Conservation (phyloP, 2,113 vertebrate species). For the Ammodytes marinus region DNA sequence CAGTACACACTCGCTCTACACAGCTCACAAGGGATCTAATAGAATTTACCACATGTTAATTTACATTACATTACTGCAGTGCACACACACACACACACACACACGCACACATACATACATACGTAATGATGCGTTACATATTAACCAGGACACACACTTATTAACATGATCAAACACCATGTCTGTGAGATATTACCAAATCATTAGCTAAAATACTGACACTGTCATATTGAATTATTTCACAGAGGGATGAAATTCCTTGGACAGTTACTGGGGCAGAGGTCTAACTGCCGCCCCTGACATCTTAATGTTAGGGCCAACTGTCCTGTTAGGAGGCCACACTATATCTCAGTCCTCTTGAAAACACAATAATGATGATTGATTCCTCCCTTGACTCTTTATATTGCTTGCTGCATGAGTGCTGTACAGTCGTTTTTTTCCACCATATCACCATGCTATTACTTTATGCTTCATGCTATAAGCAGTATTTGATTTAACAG, state of each 20-base stretch:
- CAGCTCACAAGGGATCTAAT: background rate
- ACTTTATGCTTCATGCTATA: too few species aligned
- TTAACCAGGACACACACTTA: constrained; percentile 11
- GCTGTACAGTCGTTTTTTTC: background rate
- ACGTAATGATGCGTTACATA: background rate
- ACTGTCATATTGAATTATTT: constrained; percentile 63
- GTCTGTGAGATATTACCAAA: constrained; percentile 46
- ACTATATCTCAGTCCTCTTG: background rate
- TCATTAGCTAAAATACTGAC: constrained; percentile 49
- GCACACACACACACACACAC: background rate
- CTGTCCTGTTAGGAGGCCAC: background rate
- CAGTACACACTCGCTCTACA: background rate
- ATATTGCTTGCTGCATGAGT: background rate
- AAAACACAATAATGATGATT: constrained; percentile 18
- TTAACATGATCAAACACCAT: constrained; percentile 36
- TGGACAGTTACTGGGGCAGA: constrained; percentile 31
- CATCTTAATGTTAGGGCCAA: background rate
- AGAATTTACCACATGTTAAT: constrained; percentile 27
- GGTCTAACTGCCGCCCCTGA: background rate
- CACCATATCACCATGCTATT: too few species aligned
- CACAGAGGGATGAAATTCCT: constrained; percentile 40
- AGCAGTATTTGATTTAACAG: too few species aligned
- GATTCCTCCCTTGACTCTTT: constrained; percentile 4
- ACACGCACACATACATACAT: background rate
- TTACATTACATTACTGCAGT: background rate